These are phyloP conservation scores for Troides aeacus DNA, from an alignment of 2,888 invertebrate genomes.

Conservation along the genomic window DNA sequence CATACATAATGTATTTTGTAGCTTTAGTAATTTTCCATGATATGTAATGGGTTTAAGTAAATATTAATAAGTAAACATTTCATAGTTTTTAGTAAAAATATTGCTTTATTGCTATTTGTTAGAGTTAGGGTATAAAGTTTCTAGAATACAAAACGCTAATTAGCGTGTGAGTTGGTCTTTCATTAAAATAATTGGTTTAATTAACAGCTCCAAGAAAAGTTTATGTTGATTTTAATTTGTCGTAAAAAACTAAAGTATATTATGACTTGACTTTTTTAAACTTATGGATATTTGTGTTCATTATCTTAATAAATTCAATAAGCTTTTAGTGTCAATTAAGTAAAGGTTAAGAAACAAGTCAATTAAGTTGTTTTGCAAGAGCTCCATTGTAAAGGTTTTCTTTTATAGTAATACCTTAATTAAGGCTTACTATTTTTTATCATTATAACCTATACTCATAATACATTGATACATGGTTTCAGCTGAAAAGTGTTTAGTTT, in stretches of 20 bases:
- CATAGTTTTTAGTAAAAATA: background rate
- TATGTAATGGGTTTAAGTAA: no score
- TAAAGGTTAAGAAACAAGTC: background rate
- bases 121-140: slow-evolving; percentile 61
- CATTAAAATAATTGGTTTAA: slow-evolving; percentile 59
- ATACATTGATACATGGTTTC: background rate
- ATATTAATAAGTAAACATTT: background rate
- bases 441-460: no score
- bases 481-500: background rate
- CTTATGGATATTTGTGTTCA: background rate
- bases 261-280: background rate
- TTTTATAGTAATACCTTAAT: background rate
- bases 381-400: background rate
- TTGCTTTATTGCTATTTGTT: slow-evolving; percentile 50
- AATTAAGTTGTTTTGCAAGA: background rate
- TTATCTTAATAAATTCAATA: background rate
- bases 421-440: background rate
- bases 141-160: slow-evolving; percentile 63
- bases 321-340: background rate
- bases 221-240: slow-evolving; percentile 49
- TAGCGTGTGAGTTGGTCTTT: slow-evolving; percentile 59
- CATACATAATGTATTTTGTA: no score
- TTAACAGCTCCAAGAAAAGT: slow-evolving; percentile 59
- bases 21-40: no score
- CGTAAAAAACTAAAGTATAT: slow-evolving; percentile 19